Evolutionary conservation across 30 jellyfish, hydroid and myxozoan species (phyloP).

Genomic region (Catostylus mosaicus): DNA sequence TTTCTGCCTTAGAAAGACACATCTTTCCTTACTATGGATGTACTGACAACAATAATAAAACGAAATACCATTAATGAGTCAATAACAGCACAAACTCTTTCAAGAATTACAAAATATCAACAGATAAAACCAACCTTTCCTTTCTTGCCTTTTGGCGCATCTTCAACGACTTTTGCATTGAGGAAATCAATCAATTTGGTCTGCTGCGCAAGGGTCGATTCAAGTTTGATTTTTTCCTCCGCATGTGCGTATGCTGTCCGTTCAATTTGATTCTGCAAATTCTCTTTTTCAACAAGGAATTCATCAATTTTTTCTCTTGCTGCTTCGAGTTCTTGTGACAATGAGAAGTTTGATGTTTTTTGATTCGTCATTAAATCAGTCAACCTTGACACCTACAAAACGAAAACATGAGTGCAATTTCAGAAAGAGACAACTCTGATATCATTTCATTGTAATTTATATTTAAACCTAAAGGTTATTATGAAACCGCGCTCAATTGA

Average conservation of each 20-base stretch:
- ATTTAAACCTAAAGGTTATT: too few species aligned
- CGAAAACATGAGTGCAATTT: not conserved
- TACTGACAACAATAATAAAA: too few species aligned
- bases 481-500: too few species aligned
- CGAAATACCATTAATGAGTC: too few species aligned
- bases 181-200: conserved; percentile 97
- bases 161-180: conserved; percentile 89
- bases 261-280: conserved; percentile 90
- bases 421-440: too few species aligned
- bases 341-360: conserved; percentile 91
- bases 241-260: conserved; percentile 97
- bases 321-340: conserved; percentile 97
- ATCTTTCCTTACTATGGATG: too few species aligned
- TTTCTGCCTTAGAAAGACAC: too few species aligned
- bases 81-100: not conserved
- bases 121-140: conserved; percentile 82
- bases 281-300: conserved; percentile 79
- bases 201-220: conserved; percentile 97
- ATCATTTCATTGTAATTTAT: too few species aligned
- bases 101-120: not conserved
- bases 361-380: conserved; percentile 85
- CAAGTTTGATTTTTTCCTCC: conserved; percentile 96
- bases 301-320: conserved; percentile 85
- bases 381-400: conserved; percentile 69
- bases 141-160: conserved; percentile 79